phyloP scores from a whole-genome alignment of 2,888 invertebrate species.

The Drosophila buzzatii region DNA sequence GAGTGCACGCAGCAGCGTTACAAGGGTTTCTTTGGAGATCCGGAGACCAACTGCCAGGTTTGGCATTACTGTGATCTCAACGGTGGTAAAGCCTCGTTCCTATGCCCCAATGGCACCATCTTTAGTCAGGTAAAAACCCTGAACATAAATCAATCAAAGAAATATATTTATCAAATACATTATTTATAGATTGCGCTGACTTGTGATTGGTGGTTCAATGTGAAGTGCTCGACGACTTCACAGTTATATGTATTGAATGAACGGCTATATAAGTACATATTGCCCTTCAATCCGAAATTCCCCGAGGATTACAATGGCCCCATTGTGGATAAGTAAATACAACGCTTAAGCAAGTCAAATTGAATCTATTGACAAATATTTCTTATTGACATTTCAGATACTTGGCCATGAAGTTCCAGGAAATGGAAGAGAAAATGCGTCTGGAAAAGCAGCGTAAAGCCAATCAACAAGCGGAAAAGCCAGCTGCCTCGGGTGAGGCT shows the following conservation, averaged over 20 bases:
- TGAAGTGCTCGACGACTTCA: slow-evolving; percentile 92
- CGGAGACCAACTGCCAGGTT: slow-evolving; percentile 94
- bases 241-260: slow-evolving; percentile 95
- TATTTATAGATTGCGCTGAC: slow-evolving; percentile 89
- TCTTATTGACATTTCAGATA: slow-evolving; percentile 86
- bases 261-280: slow-evolving; percentile 94
- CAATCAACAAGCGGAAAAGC: slow-evolving; percentile 81
- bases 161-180: neutral
- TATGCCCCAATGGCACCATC: slow-evolving; percentile 96
- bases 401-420: slow-evolving; percentile 92
- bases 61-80: slow-evolving; percentile 97
- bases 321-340: slow-evolving; percentile 91
- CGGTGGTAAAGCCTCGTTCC: slow-evolving; percentile 95
- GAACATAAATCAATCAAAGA: neutral
- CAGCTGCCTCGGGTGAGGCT: slow-evolving; percentile 75
- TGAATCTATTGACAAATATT: neutral
- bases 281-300: slow-evolving; percentile 94
- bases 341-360: neutral
- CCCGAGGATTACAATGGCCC: slow-evolving; percentile 96
- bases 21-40: slow-evolving; percentile 96
- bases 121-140: slow-evolving; percentile 89
- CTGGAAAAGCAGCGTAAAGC: slow-evolving; percentile 87
- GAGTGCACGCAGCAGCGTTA: slow-evolving; percentile 94
- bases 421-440: slow-evolving; percentile 93
- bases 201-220: slow-evolving; percentile 97